Conservation (phyloP, 2,888 invertebrate species). For the Miltochrista miniata region DNA sequence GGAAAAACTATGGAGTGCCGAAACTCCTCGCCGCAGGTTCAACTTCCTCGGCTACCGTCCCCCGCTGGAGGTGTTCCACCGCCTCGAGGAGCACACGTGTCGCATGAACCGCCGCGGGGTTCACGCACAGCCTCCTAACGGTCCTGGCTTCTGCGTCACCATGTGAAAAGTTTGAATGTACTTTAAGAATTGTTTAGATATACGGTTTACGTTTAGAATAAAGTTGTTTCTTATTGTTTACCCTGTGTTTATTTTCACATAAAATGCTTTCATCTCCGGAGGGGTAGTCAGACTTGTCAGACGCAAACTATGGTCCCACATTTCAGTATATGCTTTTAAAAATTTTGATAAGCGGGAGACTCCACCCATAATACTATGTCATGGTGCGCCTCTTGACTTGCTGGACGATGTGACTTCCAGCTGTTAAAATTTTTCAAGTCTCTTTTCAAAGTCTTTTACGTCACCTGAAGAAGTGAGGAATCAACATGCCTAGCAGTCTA, state of each 20-base stretch:
- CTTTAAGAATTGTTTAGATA: conserved; percentile 11
- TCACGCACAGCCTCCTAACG: conserved; percentile 87
- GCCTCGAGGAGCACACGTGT: conserved; percentile 79
- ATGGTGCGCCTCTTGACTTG: too few species aligned
- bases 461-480: too few species aligned
- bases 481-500: too few species aligned
- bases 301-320: too few species aligned
- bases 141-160: conserved; percentile 81
- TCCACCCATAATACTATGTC: too few species aligned
- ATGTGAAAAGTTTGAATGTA: conserved; percentile 1
- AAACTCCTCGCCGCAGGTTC: background rate
- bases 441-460: too few species aligned
- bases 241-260: background rate
- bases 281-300: too few species aligned
- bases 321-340: too few species aligned
- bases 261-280: too few species aligned
- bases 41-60: conserved; percentile 16
- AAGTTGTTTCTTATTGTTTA: conserved; percentile 1
- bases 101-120: conserved; percentile 88
- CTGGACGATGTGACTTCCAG: too few species aligned
- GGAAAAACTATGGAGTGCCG: conserved; percentile 81
- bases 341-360: too few species aligned
- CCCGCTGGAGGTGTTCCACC: conserved; percentile 47
- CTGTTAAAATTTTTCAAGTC: too few species aligned
- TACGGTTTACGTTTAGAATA: conserved; percentile 8